A percentile compares a stretch with the other conserved stretches of the same genome.
phyloP scores from a whole-genome alignment of 2,797 vertebrate genomes.

The Calcarius lapponicus region DNA sequence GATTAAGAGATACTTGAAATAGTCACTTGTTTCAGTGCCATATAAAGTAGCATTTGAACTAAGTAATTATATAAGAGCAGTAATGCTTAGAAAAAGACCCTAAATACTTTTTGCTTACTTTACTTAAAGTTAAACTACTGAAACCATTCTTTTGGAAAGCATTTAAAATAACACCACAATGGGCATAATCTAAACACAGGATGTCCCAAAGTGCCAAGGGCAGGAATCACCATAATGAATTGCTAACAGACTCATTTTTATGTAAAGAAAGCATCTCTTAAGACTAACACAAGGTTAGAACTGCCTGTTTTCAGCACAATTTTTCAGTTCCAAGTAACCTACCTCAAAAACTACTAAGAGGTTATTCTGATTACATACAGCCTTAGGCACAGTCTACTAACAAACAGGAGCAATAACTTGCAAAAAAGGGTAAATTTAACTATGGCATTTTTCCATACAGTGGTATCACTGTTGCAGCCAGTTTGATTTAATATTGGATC shows the following conservation, averaged over 20 bases:
- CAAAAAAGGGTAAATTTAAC: background rate
- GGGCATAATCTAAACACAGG: background rate
- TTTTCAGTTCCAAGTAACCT: background rate
- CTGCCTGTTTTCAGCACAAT: background rate
- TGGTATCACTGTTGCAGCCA: background rate
- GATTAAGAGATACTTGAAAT: background rate
- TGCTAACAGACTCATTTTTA: background rate
- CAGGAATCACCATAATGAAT: background rate
- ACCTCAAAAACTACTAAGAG: background rate
- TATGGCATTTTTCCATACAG: background rate
- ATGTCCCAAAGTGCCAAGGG: background rate
- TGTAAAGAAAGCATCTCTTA: background rate
- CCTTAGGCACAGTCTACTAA: background rate
- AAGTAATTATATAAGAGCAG: background rate
- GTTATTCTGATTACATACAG: background rate
- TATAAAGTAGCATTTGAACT: background rate
- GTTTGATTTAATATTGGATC: background rate
- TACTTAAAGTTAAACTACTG: background rate
- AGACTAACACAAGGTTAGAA: background rate
- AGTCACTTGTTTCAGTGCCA: background rate
- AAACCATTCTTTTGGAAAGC: background rate
- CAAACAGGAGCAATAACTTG: background rate
- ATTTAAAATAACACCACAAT: background rate
- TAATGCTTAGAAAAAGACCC: background rate
- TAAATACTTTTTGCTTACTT: background rate